Evolutionary conservation across 2,888 invertebrate genomes (phyloP).

Genomic region (Eupithecia inturbata): DNA sequence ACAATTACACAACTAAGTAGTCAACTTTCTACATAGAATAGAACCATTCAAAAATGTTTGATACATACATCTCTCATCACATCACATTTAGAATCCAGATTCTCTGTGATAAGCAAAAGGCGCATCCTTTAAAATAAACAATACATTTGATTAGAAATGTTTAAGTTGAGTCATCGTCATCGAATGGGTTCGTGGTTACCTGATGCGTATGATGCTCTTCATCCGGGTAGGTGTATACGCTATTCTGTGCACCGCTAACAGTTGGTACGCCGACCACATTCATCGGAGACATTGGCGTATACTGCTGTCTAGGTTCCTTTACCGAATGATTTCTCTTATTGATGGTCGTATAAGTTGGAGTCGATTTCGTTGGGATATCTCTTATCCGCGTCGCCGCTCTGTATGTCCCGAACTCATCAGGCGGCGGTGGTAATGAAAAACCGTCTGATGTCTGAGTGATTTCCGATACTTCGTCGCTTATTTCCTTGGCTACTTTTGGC

Average conservation of each 20-base stretch:
- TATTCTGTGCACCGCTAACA: slow-evolving; percentile 62
- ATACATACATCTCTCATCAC: slow-evolving; percentile 40
- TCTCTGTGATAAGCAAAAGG: slow-evolving; percentile 60
- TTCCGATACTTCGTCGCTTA: slow-evolving; percentile 75
- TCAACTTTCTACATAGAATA: slow-evolving; percentile 33
- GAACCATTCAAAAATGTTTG: slow-evolving; percentile 32
- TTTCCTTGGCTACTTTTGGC: slow-evolving; percentile 67
- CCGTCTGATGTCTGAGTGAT: slow-evolving; percentile 77
- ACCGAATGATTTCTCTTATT: slow-evolving; percentile 60
- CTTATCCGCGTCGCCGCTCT: slow-evolving; percentile 71
- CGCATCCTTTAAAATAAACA: slow-evolving; percentile 60
- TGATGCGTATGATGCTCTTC: slow-evolving; percentile 65
- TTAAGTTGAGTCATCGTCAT: slow-evolving; percentile 69
- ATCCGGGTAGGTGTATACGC: slow-evolving; percentile 73
- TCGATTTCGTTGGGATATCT: slow-evolving; percentile 68
- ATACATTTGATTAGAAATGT: slow-evolving; percentile 50
- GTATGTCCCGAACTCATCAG: slow-evolving; percentile 76
- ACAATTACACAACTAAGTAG: slow-evolving; percentile 10
- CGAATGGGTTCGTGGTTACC: slow-evolving; percentile 77
- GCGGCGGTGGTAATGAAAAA: slow-evolving; percentile 77
- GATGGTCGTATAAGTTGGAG: slow-evolving; percentile 70
- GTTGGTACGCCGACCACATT: slow-evolving; percentile 76
- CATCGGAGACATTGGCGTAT: slow-evolving; percentile 68
- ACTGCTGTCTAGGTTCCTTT: slow-evolving; percentile 62
- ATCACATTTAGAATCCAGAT: slow-evolving; percentile 60